Percentiles rank a stretch among this genome's conserved stretches.
Evolutionary conservation across 2,113 vertebrate genomes (phyloP).

Genomic region (Isurus oxyrinchus): DNA sequence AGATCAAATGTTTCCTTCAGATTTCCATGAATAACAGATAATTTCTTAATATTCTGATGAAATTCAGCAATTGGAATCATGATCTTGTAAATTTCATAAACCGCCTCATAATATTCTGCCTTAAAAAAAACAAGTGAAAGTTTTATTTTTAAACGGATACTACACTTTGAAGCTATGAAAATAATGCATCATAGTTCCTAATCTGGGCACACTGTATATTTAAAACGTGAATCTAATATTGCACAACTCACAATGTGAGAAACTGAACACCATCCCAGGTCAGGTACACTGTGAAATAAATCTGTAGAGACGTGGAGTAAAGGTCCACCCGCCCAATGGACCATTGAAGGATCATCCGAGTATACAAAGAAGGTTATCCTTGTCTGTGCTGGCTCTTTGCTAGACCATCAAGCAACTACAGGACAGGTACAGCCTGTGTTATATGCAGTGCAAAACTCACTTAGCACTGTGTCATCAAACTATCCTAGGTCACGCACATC

Average conservation of each 20-base stretch:
- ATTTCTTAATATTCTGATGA: constrained; percentile 85
- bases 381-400: neutral
- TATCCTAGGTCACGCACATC: neutral
- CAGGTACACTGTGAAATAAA: neutral
- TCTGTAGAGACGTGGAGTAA: neutral
- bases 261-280: neutral
- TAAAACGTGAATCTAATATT: neutral
- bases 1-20: constrained; percentile 86
- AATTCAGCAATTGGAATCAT: constrained; percentile 87
- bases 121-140: constrained; percentile 44
- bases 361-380: neutral
- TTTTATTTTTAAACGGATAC: neutral
- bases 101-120: constrained; percentile 83
- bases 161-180: neutral
- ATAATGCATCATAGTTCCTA: neutral
- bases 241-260: neutral
- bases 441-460: neutral
- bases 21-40: constrained; percentile 81
- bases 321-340: neutral
- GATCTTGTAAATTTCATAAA: constrained; percentile 95
- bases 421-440: neutral
- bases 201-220: neutral
- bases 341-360: neutral
- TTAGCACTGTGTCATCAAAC: neutral
- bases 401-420: neutral